Evolutionary conservation across 2,888 invertebrate species (phyloP).

Genomic region (Beris chalybata): DNA sequence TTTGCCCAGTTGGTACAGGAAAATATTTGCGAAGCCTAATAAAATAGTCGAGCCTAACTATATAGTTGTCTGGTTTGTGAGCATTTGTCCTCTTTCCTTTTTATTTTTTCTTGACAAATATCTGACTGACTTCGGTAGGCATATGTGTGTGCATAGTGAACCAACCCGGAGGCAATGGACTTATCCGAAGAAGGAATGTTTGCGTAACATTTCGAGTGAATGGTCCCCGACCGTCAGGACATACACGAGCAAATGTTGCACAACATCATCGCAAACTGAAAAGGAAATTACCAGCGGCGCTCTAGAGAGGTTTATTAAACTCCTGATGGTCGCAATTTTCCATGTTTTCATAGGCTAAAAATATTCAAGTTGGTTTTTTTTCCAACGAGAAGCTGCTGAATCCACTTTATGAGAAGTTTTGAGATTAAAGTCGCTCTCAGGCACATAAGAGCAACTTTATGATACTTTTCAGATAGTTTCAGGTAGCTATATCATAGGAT

Average conservation of each 20-base stretch:
- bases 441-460: too few relatives aligned
- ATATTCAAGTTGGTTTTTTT: too few relatives aligned
- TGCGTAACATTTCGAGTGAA: conserved; percentile 26
- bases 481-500: too few relatives aligned
- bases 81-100: conserved; percentile 26
- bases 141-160: not conserved
- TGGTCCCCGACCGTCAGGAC: conserved; percentile 4
- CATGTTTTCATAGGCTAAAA: too few relatives aligned
- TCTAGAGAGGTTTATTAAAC: conserved; percentile 17
- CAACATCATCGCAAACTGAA: not conserved
- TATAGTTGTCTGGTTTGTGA: conserved; percentile 22
- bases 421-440: too few relatives aligned
- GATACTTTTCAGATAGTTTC: too few relatives aligned
- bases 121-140: conserved; percentile 1
- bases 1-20: conserved; percentile 12
- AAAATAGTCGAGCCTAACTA: not conserved
- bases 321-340: conserved; percentile 19
- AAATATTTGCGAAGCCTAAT: conserved; percentile 16
- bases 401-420: too few relatives aligned
- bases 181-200: conserved; percentile 19
- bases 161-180: conserved; percentile 19
- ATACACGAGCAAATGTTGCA: conserved; percentile 15
- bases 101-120: conserved; percentile 23
- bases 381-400: too few relatives aligned
- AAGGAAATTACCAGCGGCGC: too few relatives aligned